These are phyloP conservation scores for Onychostruthus taczanowskii DNA, from an alignment of 2,113 vertebrate species.

Conservation along the genomic window DNA sequence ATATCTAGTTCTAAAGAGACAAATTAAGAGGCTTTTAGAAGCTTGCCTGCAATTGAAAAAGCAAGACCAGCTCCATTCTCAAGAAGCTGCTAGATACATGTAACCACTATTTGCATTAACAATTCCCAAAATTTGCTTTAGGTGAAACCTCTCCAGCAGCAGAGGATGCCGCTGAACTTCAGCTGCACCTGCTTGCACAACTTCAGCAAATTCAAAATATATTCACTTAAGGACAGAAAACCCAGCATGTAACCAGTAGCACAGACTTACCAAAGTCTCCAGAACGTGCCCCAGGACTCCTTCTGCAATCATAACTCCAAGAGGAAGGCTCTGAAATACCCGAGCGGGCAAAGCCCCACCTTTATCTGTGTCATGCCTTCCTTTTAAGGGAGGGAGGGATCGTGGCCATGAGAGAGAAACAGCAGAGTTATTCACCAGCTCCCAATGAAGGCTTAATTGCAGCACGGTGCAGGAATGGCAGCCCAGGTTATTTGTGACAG, in stretches of 20 bases:
- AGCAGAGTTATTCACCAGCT: neutral
- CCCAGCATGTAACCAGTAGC: accelerated
- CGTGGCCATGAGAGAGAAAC: neutral
- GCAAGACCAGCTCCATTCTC: neutral
- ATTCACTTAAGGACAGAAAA: neutral
- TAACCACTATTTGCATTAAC: neutral
- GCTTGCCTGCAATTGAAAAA: neutral
- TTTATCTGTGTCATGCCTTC: slow-evolving; percentile 24
- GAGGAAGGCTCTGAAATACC: slow-evolving; percentile 32
- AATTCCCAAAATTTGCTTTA: neutral
- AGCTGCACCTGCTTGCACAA: neutral
- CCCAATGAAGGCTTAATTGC: neutral
- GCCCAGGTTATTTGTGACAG: neutral
- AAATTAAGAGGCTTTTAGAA: neutral
- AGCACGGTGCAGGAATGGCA: neutral
- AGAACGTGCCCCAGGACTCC: neutral
- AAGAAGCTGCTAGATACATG: neutral
- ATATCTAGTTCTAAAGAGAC: neutral
- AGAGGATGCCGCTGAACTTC: neutral
- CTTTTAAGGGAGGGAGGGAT: neutral
- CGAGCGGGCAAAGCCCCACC: slow-evolving; percentile 41
- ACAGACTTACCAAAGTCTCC: neutral
- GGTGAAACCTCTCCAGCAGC: neutral
- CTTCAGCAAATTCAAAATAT: neutral
- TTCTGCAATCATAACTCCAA: slow-evolving; percentile 3